Conservation (phyloP, 2,888 invertebrate species). For the Craniophora ligustri region DNA sequence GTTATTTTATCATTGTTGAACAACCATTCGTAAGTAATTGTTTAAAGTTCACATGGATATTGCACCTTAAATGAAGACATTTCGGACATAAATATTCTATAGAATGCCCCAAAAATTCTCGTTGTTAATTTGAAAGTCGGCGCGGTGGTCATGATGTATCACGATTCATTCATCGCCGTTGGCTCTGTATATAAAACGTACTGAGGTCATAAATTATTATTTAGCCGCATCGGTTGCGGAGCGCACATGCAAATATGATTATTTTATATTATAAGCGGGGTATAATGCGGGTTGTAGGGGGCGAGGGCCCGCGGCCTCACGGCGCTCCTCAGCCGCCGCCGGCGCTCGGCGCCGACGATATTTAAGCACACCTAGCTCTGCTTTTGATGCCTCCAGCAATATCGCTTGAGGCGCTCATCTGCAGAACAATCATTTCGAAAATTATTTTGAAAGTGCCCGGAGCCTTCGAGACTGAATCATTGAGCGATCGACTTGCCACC, state of each 20-base stretch:
- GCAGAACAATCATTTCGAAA: slow-evolving; percentile 84
- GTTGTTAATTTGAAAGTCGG: slow-evolving; percentile 32
- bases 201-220: slow-evolving; percentile 71
- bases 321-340: slow-evolving; percentile 43
- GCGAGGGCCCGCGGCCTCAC: slow-evolving; percentile 46
- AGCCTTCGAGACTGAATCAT: slow-evolving; percentile 60
- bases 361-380: slow-evolving; percentile 72
- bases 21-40: too few relatives aligned
- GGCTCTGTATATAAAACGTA: slow-evolving; percentile 63
- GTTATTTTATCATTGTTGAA: too few relatives aligned
- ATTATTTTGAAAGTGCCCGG: slow-evolving; percentile 78
- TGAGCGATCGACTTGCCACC: slow-evolving; percentile 54
- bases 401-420: slow-evolving; percentile 75
- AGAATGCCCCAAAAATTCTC: slow-evolving; percentile 34
- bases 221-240: slow-evolving; percentile 62
- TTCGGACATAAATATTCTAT: slow-evolving; percentile 1
- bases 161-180: slow-evolving; percentile 62
- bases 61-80: slow-evolving; percentile 9
- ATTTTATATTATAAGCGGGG: slow-evolving; percentile 53
- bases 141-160: slow-evolving; percentile 48
- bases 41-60: slow-evolving; percentile 10
- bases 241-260: slow-evolving; percentile 63
- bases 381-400: slow-evolving; percentile 69
- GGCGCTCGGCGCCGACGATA: slow-evolving; percentile 58
- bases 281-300: slow-evolving; percentile 42